Conservation (phyloP, 2,888 invertebrate species). For the Hesperia comma region DNA sequence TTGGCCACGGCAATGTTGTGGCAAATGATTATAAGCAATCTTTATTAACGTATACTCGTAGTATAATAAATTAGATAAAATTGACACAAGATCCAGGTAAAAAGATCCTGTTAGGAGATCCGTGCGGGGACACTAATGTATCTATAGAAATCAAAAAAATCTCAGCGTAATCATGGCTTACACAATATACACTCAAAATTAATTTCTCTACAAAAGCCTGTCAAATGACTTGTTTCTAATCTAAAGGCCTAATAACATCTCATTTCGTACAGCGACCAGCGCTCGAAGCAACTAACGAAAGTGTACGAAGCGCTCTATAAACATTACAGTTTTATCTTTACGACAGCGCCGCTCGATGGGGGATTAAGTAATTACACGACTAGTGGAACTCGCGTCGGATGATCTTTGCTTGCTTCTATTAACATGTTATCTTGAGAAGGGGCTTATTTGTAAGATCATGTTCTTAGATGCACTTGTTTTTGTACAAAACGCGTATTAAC, state of each 20-base stretch:
- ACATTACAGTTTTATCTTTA: slow-evolving; percentile 36
- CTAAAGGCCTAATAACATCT: not conserved
- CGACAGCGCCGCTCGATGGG: slow-evolving; percentile 28
- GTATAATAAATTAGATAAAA: no score
- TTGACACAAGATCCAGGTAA: no score
- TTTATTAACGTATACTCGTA: no score
- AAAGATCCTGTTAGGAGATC: no score
- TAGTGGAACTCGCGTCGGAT: slow-evolving; percentile 19
- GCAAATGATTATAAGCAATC: no score
- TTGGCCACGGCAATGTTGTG: no score
- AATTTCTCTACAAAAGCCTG: no score
- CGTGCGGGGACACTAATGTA: no score
- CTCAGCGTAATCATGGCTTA: no score
- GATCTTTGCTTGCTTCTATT: slow-evolving; percentile 25
- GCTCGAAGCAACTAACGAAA: slow-evolving; percentile 16
- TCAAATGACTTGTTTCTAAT: no score
- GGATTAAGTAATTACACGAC: slow-evolving; percentile 34
- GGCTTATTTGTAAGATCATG: slow-evolving; percentile 1
- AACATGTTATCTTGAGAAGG: slow-evolving; percentile 21
- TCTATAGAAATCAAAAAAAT: no score
- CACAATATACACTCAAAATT: no score
- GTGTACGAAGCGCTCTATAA: slow-evolving; percentile 18
- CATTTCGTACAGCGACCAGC: not conserved
- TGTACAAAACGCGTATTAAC: not conserved
- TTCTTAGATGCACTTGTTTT: slow-evolving; percentile 1